Conservation (phyloP, 2,888 invertebrate species). For the Drosophila gaucha region DNA sequence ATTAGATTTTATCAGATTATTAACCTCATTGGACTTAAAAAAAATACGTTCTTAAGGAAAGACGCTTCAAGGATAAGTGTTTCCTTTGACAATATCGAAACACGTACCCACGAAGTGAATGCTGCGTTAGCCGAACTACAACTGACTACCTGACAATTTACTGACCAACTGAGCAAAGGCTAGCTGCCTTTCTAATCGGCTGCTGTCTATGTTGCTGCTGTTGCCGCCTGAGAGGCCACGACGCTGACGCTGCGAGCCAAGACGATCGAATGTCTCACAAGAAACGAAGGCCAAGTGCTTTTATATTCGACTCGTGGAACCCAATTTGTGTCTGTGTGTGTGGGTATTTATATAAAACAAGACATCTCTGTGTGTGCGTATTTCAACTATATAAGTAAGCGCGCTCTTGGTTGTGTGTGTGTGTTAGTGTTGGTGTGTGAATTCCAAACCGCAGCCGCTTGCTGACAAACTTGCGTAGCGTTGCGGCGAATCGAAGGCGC, state of each 20-base stretch:
- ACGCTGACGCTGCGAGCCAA: conserved; percentile 64
- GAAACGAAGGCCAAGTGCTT: conserved; percentile 81
- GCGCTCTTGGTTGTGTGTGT: conserved; percentile 12
- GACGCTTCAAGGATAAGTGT: conserved; percentile 4
- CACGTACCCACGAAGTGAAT: conserved; percentile 51
- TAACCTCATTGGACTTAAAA: not conserved
- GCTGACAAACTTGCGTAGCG: conserved; percentile 68
- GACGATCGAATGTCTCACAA: conserved; percentile 83
- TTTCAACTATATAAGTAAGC: conserved; percentile 65
- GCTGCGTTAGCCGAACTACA: conserved; percentile 48
- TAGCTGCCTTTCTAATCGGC: conserved; percentile 44
- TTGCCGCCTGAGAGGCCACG: conserved; percentile 49
- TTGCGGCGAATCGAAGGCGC: conserved; percentile 74
- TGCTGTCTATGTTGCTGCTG: conserved; percentile 39
- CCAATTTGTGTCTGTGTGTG: conserved; percentile 42
- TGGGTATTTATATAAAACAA: conserved; percentile 49
- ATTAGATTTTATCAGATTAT: not conserved
- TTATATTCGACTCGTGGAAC: conserved; percentile 74
- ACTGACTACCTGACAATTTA: conserved; percentile 46
- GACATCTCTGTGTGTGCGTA: conserved; percentile 21
- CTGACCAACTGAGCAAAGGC: conserved; percentile 62
- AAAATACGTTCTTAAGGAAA: conserved; percentile 4
- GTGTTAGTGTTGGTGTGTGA: conserved; percentile 20
- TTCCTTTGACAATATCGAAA: conserved; percentile 13
- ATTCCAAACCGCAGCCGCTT: conserved; percentile 35